Evolutionary conservation across 2,113 vertebrate genomes (phyloP), one percentile per base, ranked within the genome.

Genomic region (Labeo catla): DNA sequence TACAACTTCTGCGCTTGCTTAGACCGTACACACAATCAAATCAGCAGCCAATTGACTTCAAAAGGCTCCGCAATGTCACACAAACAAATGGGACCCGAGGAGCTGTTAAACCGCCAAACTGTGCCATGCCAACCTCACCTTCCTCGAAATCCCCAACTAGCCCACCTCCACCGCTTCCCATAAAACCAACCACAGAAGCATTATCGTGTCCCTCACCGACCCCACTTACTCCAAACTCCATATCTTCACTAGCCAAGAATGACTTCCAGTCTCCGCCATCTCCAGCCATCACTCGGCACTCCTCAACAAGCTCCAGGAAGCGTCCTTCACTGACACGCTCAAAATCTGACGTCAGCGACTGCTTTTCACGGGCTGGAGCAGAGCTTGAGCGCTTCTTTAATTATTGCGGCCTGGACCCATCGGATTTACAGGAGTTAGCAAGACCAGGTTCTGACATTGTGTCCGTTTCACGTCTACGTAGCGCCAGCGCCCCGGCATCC

Each of bases 351-450:
- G 91, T 95, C 92, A 95, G 95, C 0, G 94, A 95, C 85, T 91
- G 93, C 1, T 93, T 84, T 82, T 95, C 94, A 43, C 86, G 94
- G 0, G 93, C 93, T 3, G 93, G 93, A 8, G 94, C 92, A 0
- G 94, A 95, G 87, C 92, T 98, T 21, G 97, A 99, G 85, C 97
- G 98, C 70, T 99, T 99, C 94, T 99, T 99, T 93, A 98, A 98
- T 93, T 96, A 98, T 91, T 99, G 98, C 0, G 98, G 98, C 15
- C 88, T 99, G 50, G 97, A 98, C 91, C 96, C 97, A 0, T 91
- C 96, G 1, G 97, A 99, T 83, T 90, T 98, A 21, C 93, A 92
- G 83, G 96, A 95, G 1, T 43, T 97, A 89, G 88, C 95, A 0
- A 94, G 94, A 0, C 95, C 97, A 5, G 94, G 92, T 84, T 99